These are phyloP conservation scores for Tarsius wallacei DNA, from an alignment of 2,797 vertebrate genomes.

Conservation along the genomic window DNA sequence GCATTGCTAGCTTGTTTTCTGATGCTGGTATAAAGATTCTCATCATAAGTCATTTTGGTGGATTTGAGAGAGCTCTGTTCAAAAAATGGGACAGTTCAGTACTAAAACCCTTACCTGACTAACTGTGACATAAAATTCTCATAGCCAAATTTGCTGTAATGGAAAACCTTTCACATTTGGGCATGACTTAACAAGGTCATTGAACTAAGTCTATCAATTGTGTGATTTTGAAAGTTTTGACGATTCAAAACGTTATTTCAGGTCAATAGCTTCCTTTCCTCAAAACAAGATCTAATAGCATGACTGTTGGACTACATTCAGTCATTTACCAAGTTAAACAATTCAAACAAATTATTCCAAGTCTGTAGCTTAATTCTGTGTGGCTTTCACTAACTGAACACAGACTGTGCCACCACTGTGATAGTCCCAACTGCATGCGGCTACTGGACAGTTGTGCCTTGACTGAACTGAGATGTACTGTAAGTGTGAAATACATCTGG, in stretches of 20 bases:
- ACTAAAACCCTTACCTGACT: constrained; percentile 2
- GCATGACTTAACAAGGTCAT: not conserved
- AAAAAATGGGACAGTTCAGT: not conserved
- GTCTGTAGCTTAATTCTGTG: not conserved
- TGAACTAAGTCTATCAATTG: not conserved
- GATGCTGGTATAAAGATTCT: not conserved
- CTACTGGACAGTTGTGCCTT: not conserved
- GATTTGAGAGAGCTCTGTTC: constrained; percentile 18
- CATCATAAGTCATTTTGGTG: not conserved
- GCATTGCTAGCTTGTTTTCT: constrained; percentile 62
- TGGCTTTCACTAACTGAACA: not conserved
- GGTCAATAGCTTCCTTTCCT: not conserved
- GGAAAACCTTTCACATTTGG: constrained; percentile 24
- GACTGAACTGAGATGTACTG: not conserved
- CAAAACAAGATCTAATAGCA: not conserved
- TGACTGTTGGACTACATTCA: not conserved
- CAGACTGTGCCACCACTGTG: not conserved
- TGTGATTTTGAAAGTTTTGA: not conserved
- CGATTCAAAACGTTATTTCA: constrained; percentile 32
- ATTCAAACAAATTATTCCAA: constrained; percentile 11
- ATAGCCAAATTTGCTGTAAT: not conserved
- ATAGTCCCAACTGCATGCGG: not conserved
- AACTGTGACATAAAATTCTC: not conserved
- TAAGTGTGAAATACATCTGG: not conserved
- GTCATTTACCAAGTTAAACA: not conserved